Base-by-base conservation (phyloP, 2,113 vertebrate genomes). In the Tylochromis polylepis region DNA sequence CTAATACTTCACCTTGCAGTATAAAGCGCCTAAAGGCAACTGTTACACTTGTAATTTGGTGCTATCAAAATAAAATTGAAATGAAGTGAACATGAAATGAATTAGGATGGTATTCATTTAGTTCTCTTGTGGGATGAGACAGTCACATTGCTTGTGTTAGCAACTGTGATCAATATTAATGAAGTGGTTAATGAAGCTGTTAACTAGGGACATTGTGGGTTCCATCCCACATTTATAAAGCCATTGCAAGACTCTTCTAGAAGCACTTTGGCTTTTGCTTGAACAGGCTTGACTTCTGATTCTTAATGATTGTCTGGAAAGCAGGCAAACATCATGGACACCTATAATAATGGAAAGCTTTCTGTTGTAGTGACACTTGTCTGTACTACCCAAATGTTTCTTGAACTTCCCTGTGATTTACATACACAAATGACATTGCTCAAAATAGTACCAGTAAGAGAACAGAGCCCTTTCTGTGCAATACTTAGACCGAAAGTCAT, bases 391-490 rank as follows among this genome's bases (percentile, higher is more conserved):
- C 15, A 36, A 46, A 55, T 56, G 31, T 80, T 83, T 24, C 16
- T 41, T 24, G 14, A 24, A 85, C 49, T 60, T 84, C 58, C 8
- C 0, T 41, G 43, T 85, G 49, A 9, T 88, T 85, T 87, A 53
- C 62, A 83, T 90, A 86, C 2, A 3, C 88, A 91, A 91, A 89
- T 85, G 8, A 27, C 8, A 8, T 22, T 72, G 57, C 38, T 77
- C 5, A 49, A 57, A 78, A 60, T 2, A 36, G 27, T 27, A 60
- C 31, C 2, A 3, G 84, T 36, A 15, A 87, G 22, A 59, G 29
- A 84, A 89, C 82, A 92, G 65, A 55, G 20, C 57, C 15, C 20
- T 77, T 46, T 86, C 7, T 91, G 38, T 90, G 22, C 43, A 46
- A 18, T 15, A 29, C 6, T 43, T 20, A 10, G 2, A 1, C 15